These are phyloP conservation scores for Aptenodytes patagonicus DNA, from an alignment of 2,113 vertebrate genomes.

Conservation along the genomic window DNA sequence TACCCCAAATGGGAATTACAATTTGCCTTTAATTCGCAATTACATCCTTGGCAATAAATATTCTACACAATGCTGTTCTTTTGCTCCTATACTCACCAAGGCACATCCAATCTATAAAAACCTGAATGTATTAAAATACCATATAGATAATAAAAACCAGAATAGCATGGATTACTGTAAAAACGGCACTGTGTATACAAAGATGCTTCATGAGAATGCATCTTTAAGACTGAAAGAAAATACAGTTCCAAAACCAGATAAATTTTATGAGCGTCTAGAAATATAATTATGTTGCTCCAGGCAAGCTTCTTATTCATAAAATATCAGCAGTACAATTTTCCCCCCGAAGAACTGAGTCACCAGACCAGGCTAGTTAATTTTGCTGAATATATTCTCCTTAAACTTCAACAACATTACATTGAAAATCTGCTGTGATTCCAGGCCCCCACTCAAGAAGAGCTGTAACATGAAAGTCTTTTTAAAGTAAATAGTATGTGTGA, in stretches of 20 bases:
- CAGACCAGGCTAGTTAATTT: not conserved
- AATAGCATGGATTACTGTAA: not conserved
- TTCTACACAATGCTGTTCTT: not conserved
- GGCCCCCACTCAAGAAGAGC: not conserved
- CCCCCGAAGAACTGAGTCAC: not conserved
- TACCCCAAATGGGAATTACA: not conserved
- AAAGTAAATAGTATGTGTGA: not conserved
- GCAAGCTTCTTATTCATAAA: not conserved
- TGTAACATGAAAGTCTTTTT: not conserved
- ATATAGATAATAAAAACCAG: not conserved
- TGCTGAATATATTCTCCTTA: not conserved
- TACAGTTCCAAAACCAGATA: not conserved
- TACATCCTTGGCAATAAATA: not conserved
- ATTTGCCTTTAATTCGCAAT: not conserved
- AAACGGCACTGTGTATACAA: not conserved
- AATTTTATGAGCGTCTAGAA: not conserved
- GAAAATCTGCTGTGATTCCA: not conserved
- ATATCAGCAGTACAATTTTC: not conserved
- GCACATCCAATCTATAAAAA: not conserved
- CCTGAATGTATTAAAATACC: not conserved
- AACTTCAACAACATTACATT: not conserved
- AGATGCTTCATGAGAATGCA: not conserved
- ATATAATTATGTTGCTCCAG: not conserved
- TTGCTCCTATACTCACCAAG: not conserved
- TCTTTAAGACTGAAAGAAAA: not conserved